phyloP scores from a whole-genome alignment of 2,113 vertebrate species.

The Panurus biarmicus region DNA sequence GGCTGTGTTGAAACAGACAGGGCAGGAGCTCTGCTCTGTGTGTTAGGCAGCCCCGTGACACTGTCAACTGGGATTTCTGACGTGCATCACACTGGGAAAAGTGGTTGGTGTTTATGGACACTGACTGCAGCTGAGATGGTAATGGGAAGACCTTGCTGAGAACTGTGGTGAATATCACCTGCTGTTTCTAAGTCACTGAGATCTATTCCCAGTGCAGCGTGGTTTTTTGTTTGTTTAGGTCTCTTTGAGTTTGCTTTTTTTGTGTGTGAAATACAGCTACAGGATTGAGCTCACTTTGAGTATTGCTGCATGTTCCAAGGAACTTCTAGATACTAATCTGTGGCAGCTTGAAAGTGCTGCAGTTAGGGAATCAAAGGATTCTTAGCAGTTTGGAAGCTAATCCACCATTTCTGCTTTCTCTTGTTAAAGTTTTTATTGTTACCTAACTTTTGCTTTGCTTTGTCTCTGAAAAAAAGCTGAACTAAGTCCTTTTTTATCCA shows the following conservation, averaged over 20 bases:
- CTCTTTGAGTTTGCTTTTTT: not conserved
- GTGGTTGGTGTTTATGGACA: not conserved
- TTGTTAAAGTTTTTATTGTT: not conserved
- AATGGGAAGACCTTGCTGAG: not conserved
- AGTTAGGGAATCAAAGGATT: not conserved
- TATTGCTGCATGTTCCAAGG: not conserved
- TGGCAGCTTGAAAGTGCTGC: not conserved
- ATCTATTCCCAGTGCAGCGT: not conserved
- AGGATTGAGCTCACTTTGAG: not conserved
- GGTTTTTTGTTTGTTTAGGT: not conserved
- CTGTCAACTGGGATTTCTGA: not conserved
- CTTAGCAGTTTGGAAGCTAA: not conserved
- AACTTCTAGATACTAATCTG: not conserved
- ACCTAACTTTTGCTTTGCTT: not conserved
- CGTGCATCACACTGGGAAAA: not conserved
- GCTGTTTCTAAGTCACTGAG: not conserved
- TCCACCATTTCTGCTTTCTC: not conserved
- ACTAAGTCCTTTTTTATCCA: not conserved
- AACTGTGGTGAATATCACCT: not conserved
- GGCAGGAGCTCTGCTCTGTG: not conserved
- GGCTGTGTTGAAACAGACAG: not conserved
- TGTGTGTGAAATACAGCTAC: not conserved
- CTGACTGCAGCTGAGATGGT: not conserved
- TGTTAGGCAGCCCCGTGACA: not conserved
- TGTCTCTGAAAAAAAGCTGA: not conserved